phyloP scores from a whole-genome alignment of 2,888 invertebrate genomes.

The Caradrina kadenii region DNA sequence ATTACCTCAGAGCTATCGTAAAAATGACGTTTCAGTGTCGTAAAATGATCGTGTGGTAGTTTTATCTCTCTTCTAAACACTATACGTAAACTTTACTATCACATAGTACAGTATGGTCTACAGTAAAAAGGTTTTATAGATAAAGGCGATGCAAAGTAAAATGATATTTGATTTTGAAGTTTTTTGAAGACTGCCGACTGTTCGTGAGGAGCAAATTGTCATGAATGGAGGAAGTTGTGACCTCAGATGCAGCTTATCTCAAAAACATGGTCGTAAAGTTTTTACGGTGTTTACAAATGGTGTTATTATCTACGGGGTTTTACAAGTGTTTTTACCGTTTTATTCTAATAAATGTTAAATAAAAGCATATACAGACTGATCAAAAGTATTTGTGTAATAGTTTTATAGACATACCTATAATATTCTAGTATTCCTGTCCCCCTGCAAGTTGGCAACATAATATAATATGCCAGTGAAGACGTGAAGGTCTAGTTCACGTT shows the following conservation, averaged over 20 bases:
- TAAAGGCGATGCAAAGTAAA: constrained; percentile 12
- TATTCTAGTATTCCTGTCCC: not conserved
- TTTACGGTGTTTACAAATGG: constrained; percentile 4
- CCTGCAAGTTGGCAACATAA: no score
- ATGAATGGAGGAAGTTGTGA: constrained; percentile 8
- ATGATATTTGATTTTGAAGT: constrained; percentile 26
- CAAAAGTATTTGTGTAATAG: not conserved
- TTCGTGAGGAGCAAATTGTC: constrained; percentile 4
- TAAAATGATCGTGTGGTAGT: constrained; percentile 59
- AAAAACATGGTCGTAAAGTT: constrained; percentile 20
- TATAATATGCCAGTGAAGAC: no score
- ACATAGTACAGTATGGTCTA: constrained; percentile 32
- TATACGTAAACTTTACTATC: constrained; percentile 52
- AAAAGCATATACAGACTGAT: not conserved
- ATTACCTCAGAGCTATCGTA: constrained; percentile 44
- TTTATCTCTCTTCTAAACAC: constrained; percentile 62
- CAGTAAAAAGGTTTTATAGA: constrained; percentile 51
- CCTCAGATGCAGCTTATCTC: constrained; percentile 3
- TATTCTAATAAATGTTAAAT: not conserved
- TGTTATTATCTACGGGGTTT: constrained; percentile 3
- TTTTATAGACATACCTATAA: no score
- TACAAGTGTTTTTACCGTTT: not conserved
- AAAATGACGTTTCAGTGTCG: constrained; percentile 45
- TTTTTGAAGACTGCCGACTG: constrained; percentile 22
- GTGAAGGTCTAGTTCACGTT: no score